Evolutionary conservation across 2,113 vertebrate genomes (phyloP).

Genomic region (Eudyptes chrysolophus): DNA sequence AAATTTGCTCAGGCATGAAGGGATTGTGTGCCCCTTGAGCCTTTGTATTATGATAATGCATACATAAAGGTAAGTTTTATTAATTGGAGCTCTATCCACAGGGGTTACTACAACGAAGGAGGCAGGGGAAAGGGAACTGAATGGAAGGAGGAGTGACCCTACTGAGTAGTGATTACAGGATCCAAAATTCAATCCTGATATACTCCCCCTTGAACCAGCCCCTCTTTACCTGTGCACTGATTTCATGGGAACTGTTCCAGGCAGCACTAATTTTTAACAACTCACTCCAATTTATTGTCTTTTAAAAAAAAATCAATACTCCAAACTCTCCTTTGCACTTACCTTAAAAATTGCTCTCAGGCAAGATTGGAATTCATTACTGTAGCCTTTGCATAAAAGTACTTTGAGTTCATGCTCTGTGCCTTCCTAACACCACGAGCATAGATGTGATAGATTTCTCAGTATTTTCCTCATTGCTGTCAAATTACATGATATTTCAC

Average conservation of each 20-base stretch:
- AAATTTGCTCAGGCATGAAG: slow-evolving; percentile 49
- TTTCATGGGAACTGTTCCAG: slow-evolving; percentile 48
- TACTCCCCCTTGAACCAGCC: not conserved
- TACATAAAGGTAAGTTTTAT: slow-evolving; percentile 63
- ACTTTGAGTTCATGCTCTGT: not conserved
- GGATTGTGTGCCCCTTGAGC: slow-evolving; percentile 46
- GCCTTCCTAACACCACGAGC: not conserved
- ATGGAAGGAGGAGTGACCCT: not conserved
- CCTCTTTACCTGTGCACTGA: slow-evolving; percentile 3
- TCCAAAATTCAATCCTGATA: not conserved
- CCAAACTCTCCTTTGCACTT: slow-evolving; percentile 38
- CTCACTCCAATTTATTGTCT: slow-evolving; percentile 53
- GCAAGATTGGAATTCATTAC: slow-evolving; percentile 51
- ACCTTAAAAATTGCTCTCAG: slow-evolving; percentile 57
- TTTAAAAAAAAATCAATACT: slow-evolving; percentile 48
- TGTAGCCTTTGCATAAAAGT: slow-evolving; percentile 13
- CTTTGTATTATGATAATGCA: slow-evolving; percentile 60
- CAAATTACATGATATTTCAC: not conserved
- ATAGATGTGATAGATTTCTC: not conserved
- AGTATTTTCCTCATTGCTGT: not conserved
- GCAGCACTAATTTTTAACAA: slow-evolving; percentile 60
- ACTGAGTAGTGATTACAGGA: not conserved
- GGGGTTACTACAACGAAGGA: not conserved
- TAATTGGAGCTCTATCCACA: slow-evolving; percentile 57
- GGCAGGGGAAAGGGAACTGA: not conserved